These are phyloP conservation scores for Himalopsyche tibetana DNA, from an alignment of 2,888 invertebrate genomes.

Conservation along the genomic window DNA sequence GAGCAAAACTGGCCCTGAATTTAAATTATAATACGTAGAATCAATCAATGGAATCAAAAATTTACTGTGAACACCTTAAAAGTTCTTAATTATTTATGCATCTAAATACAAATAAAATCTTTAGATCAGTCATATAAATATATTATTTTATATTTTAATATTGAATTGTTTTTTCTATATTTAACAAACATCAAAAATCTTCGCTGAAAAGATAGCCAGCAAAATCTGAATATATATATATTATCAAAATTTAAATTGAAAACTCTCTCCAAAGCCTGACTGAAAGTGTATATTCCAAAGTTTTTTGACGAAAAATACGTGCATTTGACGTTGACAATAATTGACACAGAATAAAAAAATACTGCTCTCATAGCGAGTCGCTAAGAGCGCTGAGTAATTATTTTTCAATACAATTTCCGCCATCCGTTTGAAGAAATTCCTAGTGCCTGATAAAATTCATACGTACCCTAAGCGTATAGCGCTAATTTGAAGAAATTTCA, in stretches of 20 bases:
- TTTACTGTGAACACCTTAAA: too few relatives aligned
- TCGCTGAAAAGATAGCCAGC: too few relatives aligned
- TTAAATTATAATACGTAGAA: too few relatives aligned
- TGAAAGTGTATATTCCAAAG: not conserved
- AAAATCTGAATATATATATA: too few relatives aligned
- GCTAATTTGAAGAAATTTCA: slow-evolving; percentile 20
- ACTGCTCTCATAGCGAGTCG: not conserved
- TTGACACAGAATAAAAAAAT: slow-evolving; percentile 14
- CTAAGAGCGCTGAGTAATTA: not conserved
- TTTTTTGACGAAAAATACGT: not conserved
- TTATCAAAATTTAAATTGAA: not conserved
- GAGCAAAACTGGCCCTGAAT: too few relatives aligned
- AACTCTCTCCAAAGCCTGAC: not conserved
- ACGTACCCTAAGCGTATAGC: not conserved
- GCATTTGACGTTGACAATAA: slow-evolving; percentile 26
- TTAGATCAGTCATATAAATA: too few relatives aligned
- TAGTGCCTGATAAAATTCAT: not conserved
- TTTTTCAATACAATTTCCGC: slow-evolving; percentile 17
- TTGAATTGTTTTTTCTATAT: too few relatives aligned
- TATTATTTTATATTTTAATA: too few relatives aligned
- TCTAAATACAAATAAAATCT: too few relatives aligned
- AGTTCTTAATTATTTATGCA: too few relatives aligned
- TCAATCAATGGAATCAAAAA: too few relatives aligned
- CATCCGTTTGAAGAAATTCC: slow-evolving; percentile 2
- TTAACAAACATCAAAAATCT: too few relatives aligned